Conservation (phyloP, 2,113 vertebrate species). For the Prolemur simus region DNA sequence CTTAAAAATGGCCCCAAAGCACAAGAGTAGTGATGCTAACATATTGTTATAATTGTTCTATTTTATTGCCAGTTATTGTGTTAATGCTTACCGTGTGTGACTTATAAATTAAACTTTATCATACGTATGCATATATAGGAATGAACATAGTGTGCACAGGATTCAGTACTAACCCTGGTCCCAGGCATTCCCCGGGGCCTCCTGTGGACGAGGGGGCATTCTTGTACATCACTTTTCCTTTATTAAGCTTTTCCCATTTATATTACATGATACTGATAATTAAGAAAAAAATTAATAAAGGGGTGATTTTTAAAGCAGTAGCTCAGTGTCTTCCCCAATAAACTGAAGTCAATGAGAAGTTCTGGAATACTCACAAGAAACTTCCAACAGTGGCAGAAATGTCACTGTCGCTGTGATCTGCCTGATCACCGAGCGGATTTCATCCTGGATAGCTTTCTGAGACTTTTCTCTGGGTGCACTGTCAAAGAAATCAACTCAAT, state of each 20-base stretch:
- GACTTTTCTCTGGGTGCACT: constrained; percentile 94
- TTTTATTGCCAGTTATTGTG: background rate
- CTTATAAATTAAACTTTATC: background rate
- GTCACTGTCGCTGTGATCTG: constrained; percentile 97
- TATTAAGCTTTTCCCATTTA: background rate
- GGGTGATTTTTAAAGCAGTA: background rate
- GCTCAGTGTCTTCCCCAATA: background rate
- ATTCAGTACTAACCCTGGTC: background rate
- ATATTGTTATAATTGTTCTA: background rate
- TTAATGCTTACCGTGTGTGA: background rate
- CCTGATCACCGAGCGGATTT: constrained; percentile 96
- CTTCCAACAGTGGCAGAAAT: constrained; percentile 95
- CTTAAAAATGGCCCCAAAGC: background rate
- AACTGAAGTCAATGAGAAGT: background rate
- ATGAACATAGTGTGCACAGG: background rate
- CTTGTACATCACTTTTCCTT: background rate
- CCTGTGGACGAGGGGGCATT: background rate
- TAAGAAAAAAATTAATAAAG: background rate
- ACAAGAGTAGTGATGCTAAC: background rate
- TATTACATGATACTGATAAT: background rate
- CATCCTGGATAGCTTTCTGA: constrained; percentile 95
- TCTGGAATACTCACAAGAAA: constrained; percentile 89
- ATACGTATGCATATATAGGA: background rate
- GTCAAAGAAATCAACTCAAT: constrained; percentile 43
- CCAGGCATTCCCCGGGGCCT: background rate